Percentiles rank a stretch among this genome's conserved stretches.
These are phyloP conservation scores for Enteromius thamalakanensis DNA, from an alignment of 2,797 vertebrate species.

Conservation along the genomic window DNA sequence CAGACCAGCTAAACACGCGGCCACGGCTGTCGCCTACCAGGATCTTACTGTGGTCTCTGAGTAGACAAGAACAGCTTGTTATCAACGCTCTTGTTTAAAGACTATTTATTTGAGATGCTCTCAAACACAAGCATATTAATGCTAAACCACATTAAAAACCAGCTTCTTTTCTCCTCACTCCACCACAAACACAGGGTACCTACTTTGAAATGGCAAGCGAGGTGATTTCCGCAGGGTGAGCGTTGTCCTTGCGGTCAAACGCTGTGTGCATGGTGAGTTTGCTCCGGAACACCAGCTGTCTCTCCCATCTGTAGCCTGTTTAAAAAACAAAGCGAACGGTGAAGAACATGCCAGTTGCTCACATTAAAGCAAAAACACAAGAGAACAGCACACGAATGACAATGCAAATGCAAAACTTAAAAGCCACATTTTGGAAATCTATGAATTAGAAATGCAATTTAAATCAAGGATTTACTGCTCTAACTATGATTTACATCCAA, in stretches of 20 bases:
- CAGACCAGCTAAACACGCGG: conserved; percentile 97
- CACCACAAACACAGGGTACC: conserved; percentile 43
- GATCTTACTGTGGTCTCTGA: conserved; percentile 97
- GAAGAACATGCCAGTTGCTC: conserved; percentile 35
- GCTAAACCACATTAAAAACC: not conserved
- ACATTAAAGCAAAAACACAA: conserved; percentile 32
- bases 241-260: conserved; percentile 97
- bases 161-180: not conserved
- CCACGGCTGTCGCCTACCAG: conserved; percentile 93
- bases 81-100: not conserved
- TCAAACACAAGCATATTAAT: not conserved
- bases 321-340: conserved; percentile 24
- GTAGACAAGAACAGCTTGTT: not conserved
- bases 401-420: not conserved
- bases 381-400: not conserved
- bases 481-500: not conserved
- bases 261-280: conserved; percentile 99
- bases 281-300: conserved; percentile 96
- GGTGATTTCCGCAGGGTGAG: conserved; percentile 94
- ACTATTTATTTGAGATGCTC: not conserved
- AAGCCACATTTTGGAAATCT: not conserved
- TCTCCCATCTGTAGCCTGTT: conserved; percentile 95
- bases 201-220: conserved; percentile 95
- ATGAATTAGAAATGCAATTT: not conserved
- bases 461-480: not conserved